A percentile compares a stretch with the other conserved stretches of the same genome.
Evolutionary conservation across 2,797 vertebrate species (phyloP).

Genomic region (Tapera naevia): DNA sequence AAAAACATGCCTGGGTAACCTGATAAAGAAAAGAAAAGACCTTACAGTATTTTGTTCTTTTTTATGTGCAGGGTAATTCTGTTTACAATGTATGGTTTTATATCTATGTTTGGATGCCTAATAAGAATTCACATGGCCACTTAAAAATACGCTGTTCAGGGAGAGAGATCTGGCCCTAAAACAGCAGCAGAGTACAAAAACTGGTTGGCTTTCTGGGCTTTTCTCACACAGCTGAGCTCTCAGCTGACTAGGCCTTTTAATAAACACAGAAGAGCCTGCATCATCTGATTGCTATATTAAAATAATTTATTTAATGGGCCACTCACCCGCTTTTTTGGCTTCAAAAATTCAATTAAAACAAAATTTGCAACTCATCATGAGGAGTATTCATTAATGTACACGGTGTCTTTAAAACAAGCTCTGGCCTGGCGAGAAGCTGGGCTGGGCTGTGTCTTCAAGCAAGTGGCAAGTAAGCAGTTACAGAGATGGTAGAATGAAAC

Average conservation of each 20-base stretch:
- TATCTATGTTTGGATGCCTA: conserved; percentile 29
- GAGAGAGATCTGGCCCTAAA: conserved; percentile 13
- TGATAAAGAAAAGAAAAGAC: conserved; percentile 48
- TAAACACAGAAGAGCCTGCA: conserved; percentile 20
- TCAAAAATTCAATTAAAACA: conserved; percentile 68
- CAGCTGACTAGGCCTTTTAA: conserved; percentile 43
- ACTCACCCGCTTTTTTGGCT: conserved; percentile 26
- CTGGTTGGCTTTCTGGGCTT: neutral
- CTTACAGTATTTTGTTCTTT: neutral
- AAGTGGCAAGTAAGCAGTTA: neutral
- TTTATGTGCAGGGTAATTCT: conserved; percentile 36
- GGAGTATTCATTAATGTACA: conserved; percentile 50
- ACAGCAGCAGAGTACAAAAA: neutral
- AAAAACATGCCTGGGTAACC: conserved; percentile 65
- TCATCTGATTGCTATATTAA: conserved; percentile 60
- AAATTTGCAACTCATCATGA: conserved; percentile 48
- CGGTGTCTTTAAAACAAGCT: conserved; percentile 34
- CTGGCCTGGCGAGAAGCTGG: neutral
- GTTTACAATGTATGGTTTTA: conserved; percentile 29
- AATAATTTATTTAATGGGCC: conserved; percentile 65
- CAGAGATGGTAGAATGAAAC: neutral
- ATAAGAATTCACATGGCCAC: conserved; percentile 28
- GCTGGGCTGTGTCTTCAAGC: neutral
- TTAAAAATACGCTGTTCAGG: conserved; percentile 14
- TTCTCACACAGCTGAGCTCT: conserved; percentile 21